These are phyloP conservation scores for Bombus breviceps DNA, from an alignment of 1,140 invertebrate species.

Conservation along the genomic window DNA sequence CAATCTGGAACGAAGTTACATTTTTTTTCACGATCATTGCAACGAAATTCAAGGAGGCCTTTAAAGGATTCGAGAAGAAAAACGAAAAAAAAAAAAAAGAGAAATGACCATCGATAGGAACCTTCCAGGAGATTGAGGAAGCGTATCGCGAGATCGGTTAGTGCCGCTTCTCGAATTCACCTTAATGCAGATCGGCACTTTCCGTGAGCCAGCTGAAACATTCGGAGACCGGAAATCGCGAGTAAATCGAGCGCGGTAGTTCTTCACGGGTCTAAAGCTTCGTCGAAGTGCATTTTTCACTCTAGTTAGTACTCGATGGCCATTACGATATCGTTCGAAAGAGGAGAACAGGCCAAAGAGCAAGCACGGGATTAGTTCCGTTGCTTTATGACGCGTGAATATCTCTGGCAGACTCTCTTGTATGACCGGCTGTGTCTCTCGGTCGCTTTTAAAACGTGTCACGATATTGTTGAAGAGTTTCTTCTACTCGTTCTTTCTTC, in stretches of 20 bases:
- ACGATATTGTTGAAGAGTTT: slow-evolving; percentile 49
- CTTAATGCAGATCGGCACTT: slow-evolving; percentile 2
- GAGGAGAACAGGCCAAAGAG: slow-evolving; percentile 7
- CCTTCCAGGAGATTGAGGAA: background rate
- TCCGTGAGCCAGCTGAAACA: background rate
- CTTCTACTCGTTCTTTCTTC: slow-evolving; percentile 28
- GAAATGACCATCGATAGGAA: background rate
- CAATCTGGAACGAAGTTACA: background rate
- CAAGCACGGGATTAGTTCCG: slow-evolving; percentile 58
- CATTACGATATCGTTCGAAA: slow-evolving; percentile 63
- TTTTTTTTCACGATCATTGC: background rate
- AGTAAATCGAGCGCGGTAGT: slow-evolving; percentile 53
- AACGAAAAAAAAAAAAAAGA: background rate
- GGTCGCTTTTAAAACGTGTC: slow-evolving; percentile 56
- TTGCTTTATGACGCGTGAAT: slow-evolving; percentile 77
- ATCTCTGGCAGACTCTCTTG: slow-evolving; percentile 59
- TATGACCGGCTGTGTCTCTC: slow-evolving; percentile 6
- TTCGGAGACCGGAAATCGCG: slow-evolving; percentile 42
- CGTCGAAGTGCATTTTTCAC: slow-evolving; percentile 55
- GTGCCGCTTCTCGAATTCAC: background rate
- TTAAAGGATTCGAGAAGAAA: background rate
- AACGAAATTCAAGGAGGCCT: background rate
- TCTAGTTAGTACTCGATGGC: slow-evolving; percentile 53
- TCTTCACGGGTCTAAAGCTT: slow-evolving; percentile 9
- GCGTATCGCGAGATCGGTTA: slow-evolving; percentile 2